Base-by-base conservation (phyloP, 1,140 invertebrate species). In the Papilio machaon region DNA sequence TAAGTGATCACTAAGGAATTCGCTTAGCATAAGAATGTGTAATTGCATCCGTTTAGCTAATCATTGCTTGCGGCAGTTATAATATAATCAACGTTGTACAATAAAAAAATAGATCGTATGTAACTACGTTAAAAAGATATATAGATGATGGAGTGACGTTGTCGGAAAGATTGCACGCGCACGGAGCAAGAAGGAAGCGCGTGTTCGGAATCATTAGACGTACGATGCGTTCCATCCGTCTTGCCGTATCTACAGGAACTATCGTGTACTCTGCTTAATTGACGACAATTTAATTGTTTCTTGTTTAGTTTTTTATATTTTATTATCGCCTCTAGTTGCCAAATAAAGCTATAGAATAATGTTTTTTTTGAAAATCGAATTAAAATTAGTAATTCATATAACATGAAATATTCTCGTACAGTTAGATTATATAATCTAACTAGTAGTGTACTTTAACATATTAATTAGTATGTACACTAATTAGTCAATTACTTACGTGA, bases 201-300 rank as follows among this genome's bases (percentile, higher is more conserved):
- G 64, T 70, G 64, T 70, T 70, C 2, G 30, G 30, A 70, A 70
- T 70, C 64, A 70, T 70, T 70, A 70, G 30, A 60, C 0, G 58
- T 6, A 7, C 64, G 11, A 38, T 70, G 30, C 64, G 64, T 70
- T 64, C 60, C 23, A 7, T 54, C 52, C 52, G 52, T 30, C 30
- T 67, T 70, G 30, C 30, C 11, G 7, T 64, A 64, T 64, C 60
- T 15, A 70, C 64, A 70, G 64, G 64, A 70, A 70, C 23, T 70
- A 30, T 30, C 64, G 64, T 70, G 30, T 70, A 30, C 23, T n/a
- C 15, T 64, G 10, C 4, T 35, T 67, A 67, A 70, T 35, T 70
- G 64, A 64, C 23, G 23, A 35, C 64, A 5, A 10, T 23, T 1
- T 70, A 70, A 35, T 70, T 70, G 64, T 70, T 70, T 70, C 64